phyloP scores from a whole-genome alignment of 2,888 invertebrate genomes.

The Dasypogon diadema region DNA sequence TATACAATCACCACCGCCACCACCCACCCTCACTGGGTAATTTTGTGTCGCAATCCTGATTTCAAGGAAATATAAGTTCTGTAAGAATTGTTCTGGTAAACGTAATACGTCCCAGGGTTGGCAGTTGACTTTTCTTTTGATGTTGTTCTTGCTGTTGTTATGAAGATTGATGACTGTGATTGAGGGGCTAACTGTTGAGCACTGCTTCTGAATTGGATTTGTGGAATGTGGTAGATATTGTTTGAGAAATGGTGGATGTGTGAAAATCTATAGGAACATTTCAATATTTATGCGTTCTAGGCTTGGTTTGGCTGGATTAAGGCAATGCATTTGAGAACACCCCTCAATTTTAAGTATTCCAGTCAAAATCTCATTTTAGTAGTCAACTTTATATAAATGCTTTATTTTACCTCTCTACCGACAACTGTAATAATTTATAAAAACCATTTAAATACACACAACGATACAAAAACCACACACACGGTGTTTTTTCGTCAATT shows the following conservation, averaged over 20 bases:
- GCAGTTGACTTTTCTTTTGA: background rate
- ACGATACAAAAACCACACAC: too few relatives aligned
- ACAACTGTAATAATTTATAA: too few relatives aligned
- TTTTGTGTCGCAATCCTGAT: slow-evolving; percentile 41
- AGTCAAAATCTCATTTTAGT: too few relatives aligned
- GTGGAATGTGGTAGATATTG: background rate
- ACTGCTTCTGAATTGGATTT: background rate
- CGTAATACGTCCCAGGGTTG: slow-evolving; percentile 1
- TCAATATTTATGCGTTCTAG: too few relatives aligned
- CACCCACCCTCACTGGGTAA: slow-evolving; percentile 6
- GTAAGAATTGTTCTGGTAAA: slow-evolving; percentile 12
- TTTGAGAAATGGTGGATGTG: background rate
- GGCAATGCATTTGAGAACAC: too few relatives aligned
- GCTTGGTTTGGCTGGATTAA: too few relatives aligned
- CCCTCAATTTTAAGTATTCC: too few relatives aligned
- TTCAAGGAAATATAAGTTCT: slow-evolving; percentile 16
- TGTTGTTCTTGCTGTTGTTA: background rate
- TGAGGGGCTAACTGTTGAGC: slow-evolving; percentile 52
- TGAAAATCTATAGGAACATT: too few relatives aligned
- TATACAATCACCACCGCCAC: background rate
- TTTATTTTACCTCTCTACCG: too few relatives aligned
- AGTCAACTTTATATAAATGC: too few relatives aligned
- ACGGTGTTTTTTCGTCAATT: too few relatives aligned
- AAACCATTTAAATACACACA: too few relatives aligned
- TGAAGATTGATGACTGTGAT: slow-evolving; percentile 8